A percentile compares a stretch with the other conserved stretches of the same genome.
Conservation (phyloP, 2,113 vertebrate species). For the Isichthys henryi region DNA sequence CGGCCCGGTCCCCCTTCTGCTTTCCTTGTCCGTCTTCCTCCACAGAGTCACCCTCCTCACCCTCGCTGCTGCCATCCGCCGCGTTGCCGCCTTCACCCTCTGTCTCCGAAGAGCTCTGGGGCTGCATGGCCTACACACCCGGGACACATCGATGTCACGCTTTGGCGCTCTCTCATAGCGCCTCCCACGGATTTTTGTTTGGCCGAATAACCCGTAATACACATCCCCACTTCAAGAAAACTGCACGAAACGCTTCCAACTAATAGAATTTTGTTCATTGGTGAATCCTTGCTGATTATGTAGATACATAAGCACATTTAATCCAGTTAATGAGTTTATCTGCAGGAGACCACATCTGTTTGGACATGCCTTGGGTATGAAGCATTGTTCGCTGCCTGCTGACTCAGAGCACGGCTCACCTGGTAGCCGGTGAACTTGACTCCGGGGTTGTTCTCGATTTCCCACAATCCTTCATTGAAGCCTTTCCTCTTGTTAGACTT, state of each 20-base stretch:
- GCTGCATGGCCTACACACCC: conserved; percentile 72
- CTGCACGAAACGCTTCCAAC: background rate
- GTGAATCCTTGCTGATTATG: background rate
- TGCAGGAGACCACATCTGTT: background rate
- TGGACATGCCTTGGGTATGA: background rate
- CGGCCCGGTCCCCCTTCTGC: conserved; percentile 80
- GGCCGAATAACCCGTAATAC: background rate
- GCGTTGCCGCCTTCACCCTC: conserved; percentile 82
- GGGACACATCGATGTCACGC: background rate
- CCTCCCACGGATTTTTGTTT: background rate
- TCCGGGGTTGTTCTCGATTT: conserved; percentile 96
- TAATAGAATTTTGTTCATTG: background rate
- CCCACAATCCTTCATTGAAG: conserved; percentile 97
- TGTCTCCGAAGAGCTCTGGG: conserved; percentile 88
- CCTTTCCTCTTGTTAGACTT: conserved; percentile 98
- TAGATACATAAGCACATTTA: background rate
- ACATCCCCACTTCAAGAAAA: background rate
- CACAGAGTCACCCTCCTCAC: conserved; percentile 77
- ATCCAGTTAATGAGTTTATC: background rate
- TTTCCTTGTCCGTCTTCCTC: conserved; percentile 82
- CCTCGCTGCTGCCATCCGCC: conserved; percentile 86
- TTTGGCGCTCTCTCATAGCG: background rate
- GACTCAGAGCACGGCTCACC: conserved; percentile 52
- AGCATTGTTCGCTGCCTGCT: background rate
- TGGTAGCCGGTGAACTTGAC: conserved; percentile 96